Percentiles rank a stretch among this genome's conserved stretches.
These are phyloP conservation scores for Neogobius melanostomus DNA, from an alignment of 2,113 vertebrate genomes.

Conservation along the genomic window DNA sequence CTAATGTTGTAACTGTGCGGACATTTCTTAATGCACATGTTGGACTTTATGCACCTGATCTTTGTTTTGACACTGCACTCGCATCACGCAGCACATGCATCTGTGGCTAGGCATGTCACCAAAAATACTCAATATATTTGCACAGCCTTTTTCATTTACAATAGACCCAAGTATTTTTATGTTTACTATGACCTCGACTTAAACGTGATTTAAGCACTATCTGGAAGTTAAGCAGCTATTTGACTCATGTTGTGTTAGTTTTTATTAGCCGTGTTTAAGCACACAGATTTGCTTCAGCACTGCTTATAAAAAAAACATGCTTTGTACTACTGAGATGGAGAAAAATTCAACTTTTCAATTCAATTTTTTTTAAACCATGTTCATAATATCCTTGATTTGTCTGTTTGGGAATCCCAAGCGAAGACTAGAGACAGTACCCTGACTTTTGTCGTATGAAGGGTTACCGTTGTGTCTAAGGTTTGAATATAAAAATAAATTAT, in stretches of 20 bases:
- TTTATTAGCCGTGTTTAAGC: neutral
- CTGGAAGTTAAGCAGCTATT: neutral
- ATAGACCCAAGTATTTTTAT: neutral
- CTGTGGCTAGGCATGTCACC: neutral
- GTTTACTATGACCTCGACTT: neutral
- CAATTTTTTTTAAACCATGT: too few relatives aligned
- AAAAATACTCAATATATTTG: neutral
- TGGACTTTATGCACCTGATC: neutral
- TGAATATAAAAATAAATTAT: too few relatives aligned
- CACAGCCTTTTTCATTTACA: neutral
- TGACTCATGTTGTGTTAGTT: neutral
- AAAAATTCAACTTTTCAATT: neutral
- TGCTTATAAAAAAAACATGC: neutral
- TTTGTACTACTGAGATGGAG: neutral
- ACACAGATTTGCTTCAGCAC: neutral
- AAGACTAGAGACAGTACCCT: too few relatives aligned
- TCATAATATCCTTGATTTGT: too few relatives aligned
- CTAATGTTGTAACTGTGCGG: neutral
- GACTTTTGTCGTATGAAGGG: too few relatives aligned
- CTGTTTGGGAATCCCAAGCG: too few relatives aligned
- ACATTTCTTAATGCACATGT: neutral
- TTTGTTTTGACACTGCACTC: neutral
- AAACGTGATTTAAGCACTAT: neutral
- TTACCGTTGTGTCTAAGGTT: too few relatives aligned
- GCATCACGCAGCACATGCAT: neutral